phyloP scores from a whole-genome alignment of 2,888 invertebrate species.

The Ichneumoninae sp. region DNA sequence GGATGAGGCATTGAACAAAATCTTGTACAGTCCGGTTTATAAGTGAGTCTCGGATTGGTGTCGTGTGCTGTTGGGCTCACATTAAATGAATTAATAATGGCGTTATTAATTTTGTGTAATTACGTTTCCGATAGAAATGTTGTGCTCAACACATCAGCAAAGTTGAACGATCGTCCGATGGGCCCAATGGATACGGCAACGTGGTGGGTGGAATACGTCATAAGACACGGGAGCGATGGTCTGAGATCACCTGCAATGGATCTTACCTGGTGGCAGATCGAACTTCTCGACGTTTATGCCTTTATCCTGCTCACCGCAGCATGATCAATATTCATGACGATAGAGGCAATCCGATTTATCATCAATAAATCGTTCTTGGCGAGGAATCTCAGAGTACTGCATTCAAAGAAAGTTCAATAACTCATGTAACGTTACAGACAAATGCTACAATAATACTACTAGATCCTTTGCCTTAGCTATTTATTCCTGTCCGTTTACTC shows the following conservation, averaged over 20 bases:
- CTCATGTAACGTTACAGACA: not conserved
- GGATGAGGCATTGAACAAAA: constrained; percentile 71
- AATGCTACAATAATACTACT: not conserved
- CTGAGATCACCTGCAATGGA: constrained; percentile 77
- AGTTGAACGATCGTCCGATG: constrained; percentile 77
- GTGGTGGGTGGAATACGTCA: constrained; percentile 79
- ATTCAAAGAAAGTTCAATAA: constrained; percentile 30
- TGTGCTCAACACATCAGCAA: constrained; percentile 65
- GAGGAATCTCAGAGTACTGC: not conserved
- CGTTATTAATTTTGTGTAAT: not conserved
- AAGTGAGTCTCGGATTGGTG: constrained; percentile 66
- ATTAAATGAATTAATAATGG: not conserved
- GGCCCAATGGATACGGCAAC: constrained; percentile 74
- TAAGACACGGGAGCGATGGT: constrained; percentile 73
- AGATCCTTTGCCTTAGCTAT: too few species aligned
- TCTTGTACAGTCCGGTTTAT: constrained; percentile 75
- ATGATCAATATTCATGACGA: not conserved
- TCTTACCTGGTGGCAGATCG: constrained; percentile 79
- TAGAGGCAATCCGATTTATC: constrained; percentile 25
- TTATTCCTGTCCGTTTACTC: too few species aligned
- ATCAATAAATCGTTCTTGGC: not conserved
- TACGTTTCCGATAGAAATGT: constrained; percentile 41
- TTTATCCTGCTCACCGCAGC: constrained; percentile 36
- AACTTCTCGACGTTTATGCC: constrained; percentile 75
- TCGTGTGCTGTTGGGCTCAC: not conserved